Evolutionary conservation across 2,888 invertebrate genomes (phyloP), one percentile per base, ranked within the genome.

Genomic region (Dicranocentrus wangi): DNA sequence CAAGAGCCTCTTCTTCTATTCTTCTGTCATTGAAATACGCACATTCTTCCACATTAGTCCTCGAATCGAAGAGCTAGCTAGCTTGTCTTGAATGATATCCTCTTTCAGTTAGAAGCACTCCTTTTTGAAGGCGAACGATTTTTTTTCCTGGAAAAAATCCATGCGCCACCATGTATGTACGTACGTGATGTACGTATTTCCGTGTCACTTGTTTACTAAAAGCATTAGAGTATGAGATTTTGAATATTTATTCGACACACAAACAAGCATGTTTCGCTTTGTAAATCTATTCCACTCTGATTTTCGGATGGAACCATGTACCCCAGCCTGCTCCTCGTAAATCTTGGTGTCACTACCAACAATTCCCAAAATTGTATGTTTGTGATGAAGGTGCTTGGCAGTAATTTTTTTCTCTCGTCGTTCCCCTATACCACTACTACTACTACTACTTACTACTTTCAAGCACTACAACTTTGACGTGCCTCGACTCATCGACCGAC

Each of bases 21-120:
- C 17, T 17, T n/a, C 17, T 53, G 21, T 70, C 70, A 70, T 53
- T 69, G 70, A 70, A 70, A 70, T 42, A 70, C 70, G 70, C 39
- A 70, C 23, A 32, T 53, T 19, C 32, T 69, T 39, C 21, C n/a
- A 53, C 47, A 53, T 21, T 21, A 53, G 21, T 21, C 8, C 21
- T 53, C 21, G n/a, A 47, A 39, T 47, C 32, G 10, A n/a, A 13
- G 47, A 47, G n/a, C n/a, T n/a, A n/a, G n/a, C n/a, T n/a, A 47
- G 8, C 47, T 47, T 47, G 2, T 47, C 17, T n/a, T n/a, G n/a
- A 47, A 47, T 47, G 23, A 53, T 17, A 17, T 53, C 21, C 53
- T 7, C 21, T 21, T 53, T 53, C 53, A 53, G 21, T 3, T 10
- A 53, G 23, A n/a, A 47, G 15, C 13, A 47, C 15, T n/a, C 13